These are phyloP conservation scores for Mobula hypostoma DNA, from an alignment of 2,113 vertebrate genomes.

Conservation along the genomic window DNA sequence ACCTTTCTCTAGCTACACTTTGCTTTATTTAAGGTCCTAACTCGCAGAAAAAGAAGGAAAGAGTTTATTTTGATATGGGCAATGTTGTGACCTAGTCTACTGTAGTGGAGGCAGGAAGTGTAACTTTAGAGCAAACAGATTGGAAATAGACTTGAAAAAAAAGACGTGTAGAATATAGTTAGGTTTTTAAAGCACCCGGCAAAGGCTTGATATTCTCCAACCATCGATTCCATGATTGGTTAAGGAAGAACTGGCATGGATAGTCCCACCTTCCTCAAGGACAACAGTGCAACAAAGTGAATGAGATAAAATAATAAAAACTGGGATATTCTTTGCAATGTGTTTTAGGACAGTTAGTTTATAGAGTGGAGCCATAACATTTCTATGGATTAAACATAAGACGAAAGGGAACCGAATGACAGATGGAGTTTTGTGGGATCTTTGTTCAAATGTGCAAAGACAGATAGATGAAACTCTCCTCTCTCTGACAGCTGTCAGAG, in stretches of 20 bases:
- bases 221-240: not conserved
- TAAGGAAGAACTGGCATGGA: not conserved
- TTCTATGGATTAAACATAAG: conserved; percentile 22
- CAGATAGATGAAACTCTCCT: conserved; percentile 35
- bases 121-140: not conserved
- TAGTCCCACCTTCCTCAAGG: not conserved
- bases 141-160: not conserved
- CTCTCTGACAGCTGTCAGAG: conserved; percentile 34
- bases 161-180: not conserved
- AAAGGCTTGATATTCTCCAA: too few relatives aligned
- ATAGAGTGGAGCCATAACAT: not conserved
- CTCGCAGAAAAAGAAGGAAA: not conserved
- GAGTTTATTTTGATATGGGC: not conserved
- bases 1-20: not conserved
- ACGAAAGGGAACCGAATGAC: conserved; percentile 1
- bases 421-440: conserved; percentile 20
- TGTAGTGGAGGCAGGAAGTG: not conserved
- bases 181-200: not conserved
- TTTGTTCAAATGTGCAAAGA: not conserved
- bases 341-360: not conserved
- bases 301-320: conserved; percentile 1
- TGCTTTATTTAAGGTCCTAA: not conserved
- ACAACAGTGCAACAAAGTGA: not conserved
- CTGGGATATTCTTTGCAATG: not conserved
- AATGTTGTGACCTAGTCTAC: not conserved